These are phyloP conservation scores for Lichenostomus cassidix DNA, from an alignment of 2,113 vertebrate species.

Conservation along the genomic window DNA sequence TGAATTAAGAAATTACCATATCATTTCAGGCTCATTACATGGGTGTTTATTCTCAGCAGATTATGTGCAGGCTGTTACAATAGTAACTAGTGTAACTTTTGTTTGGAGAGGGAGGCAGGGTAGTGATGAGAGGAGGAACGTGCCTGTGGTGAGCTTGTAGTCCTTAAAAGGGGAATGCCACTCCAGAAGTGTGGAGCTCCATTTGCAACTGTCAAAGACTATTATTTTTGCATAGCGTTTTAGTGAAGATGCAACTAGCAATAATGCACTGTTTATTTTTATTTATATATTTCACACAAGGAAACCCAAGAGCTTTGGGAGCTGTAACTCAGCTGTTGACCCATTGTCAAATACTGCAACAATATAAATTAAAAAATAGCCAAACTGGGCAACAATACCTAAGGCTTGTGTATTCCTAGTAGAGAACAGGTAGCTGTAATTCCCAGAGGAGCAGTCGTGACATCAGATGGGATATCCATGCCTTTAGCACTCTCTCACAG, in stretches of 20 bases:
- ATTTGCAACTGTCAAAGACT: background rate
- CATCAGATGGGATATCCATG: background rate
- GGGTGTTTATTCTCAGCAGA: constrained; percentile 54
- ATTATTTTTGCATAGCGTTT: background rate
- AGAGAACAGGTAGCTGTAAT: background rate
- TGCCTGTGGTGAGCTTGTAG: background rate
- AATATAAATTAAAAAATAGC: background rate
- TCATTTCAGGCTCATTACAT: constrained; percentile 65
- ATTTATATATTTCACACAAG: background rate
- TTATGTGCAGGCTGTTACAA: constrained; percentile 18
- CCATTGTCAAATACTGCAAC: background rate
- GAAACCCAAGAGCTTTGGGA: background rate
- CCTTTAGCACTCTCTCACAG: background rate
- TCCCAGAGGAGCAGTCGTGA: background rate
- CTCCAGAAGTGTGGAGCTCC: background rate
- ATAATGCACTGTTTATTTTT: background rate
- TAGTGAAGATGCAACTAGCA: background rate
- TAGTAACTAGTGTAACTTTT: background rate
- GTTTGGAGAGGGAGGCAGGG: background rate
- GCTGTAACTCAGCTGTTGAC: background rate
- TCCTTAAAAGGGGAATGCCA: background rate
- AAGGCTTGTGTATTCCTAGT: background rate
- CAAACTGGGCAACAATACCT: background rate
- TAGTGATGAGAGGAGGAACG: background rate
- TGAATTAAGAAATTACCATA: constrained; percentile 66